Evolutionary conservation across 2,888 invertebrate genomes (phyloP).

Genomic region (Celastrina argiolus): DNA sequence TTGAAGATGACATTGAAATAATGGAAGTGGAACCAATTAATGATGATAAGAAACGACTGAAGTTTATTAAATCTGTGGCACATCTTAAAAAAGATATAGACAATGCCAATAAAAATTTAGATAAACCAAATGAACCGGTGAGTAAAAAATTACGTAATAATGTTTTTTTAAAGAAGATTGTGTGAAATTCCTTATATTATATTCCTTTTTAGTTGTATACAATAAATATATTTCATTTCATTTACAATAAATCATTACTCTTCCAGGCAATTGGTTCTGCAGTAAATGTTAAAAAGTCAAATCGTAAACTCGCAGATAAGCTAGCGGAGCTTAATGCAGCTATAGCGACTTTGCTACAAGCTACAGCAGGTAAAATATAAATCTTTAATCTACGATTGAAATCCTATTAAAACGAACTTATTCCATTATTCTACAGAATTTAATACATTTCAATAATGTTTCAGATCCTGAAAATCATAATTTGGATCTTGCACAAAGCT

Average conservation of each 20-base stretch:
- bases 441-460: too few species aligned
- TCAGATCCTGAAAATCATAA: constrained; percentile 30
- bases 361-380: constrained; percentile 36
- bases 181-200: background rate
- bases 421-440: background rate
- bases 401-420: background rate
- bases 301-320: constrained; percentile 38
- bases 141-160: background rate
- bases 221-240: too few species aligned
- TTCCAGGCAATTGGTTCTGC: constrained; percentile 15
- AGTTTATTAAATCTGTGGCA: constrained; percentile 39
- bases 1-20: constrained; percentile 24
- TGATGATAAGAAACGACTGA: constrained; percentile 36
- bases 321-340: constrained; percentile 52
- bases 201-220: background rate
- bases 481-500: constrained; percentile 26
- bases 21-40: background rate
- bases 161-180: background rate
- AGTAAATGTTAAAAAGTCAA: constrained; percentile 19
- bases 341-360: constrained; percentile 45
- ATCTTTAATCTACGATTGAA: too few species aligned
- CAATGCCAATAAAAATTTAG: constrained; percentile 39
- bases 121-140: constrained; percentile 18
- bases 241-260: too few species aligned
- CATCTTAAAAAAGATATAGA: constrained; percentile 35